Evolutionary conservation across 35 echinoderm and acorn worm species (phyloP), one percentile per base, ranked within the genome.

Genomic region (Hemicentrotus pulcherrimus): DNA sequence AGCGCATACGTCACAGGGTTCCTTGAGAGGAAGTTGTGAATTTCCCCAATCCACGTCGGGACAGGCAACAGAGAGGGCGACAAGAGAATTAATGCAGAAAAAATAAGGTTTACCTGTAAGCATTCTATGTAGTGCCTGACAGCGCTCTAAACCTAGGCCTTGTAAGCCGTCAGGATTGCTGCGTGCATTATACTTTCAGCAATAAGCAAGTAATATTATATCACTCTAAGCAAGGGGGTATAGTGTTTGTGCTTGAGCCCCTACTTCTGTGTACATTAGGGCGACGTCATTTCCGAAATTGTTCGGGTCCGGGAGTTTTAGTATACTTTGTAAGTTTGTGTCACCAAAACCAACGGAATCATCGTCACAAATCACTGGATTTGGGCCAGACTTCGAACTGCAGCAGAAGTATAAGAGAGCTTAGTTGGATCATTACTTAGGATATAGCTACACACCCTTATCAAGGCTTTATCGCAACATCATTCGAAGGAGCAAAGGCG

Each of bases 1-100:
- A 33, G 31, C 88, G 11, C 46, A 90, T 33, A 90, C 88, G 88
- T 90, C 88, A 90, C 32, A 90, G 88, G 31, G 28, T n/a, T 78
- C 7, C 88, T 90, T 19, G 2, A 9, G 5, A 90, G 88, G 88
- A 90, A 90, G 88, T 90, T 90, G 32, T 47, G 88, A 90, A 90
- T 90, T 90, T 90, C 88, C 88, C 88, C 32, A 90, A 15, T 47
- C 32, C 7, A 18, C 32, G 14, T 90, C 46, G 5, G 88, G 32
- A 32, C 33, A 90, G 88, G 88, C 32, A 47, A 90, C 88, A 41
- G 32, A 22, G 88, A 90, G 88, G 65, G 65, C 65, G 65, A 7
- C 15, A 28, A 22, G 24, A 78, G 65, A 8, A 22, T n/a, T n/a
- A n/a, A n/a, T 28, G 19, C 52, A 78, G 65, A 78, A 4, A n/a